Conservation (phyloP, 2,113 vertebrate species). For the Arizona elegans region DNA sequence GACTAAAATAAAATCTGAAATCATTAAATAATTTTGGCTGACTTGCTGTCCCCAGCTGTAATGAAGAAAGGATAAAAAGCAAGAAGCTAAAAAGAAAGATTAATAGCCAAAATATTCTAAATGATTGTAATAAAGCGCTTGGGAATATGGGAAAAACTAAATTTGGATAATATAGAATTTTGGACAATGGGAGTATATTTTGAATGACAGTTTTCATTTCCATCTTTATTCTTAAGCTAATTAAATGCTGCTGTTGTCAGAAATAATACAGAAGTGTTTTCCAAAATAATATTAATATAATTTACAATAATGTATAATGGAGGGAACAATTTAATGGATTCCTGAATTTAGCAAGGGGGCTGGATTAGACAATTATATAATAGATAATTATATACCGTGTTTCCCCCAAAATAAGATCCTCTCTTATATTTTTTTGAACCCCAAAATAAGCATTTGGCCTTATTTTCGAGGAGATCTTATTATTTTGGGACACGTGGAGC, state of each 20-base stretch:
- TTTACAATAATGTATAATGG: background rate
- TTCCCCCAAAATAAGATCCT: no score
- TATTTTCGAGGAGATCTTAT: no score
- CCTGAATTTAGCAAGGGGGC: background rate
- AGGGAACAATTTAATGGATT: background rate
- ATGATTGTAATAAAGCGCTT: background rate
- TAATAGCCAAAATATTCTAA: background rate
- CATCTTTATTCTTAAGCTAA: background rate
- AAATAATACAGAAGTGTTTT: background rate
- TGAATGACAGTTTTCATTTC: background rate
- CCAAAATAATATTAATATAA: accelerated
- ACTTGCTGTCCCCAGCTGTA: background rate
- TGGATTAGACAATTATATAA: background rate
- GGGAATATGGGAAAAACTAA: background rate
- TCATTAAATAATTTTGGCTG: background rate
- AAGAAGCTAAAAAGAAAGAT: background rate
- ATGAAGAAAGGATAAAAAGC: background rate
- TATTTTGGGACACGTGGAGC: no score
- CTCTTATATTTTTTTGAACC: no score
- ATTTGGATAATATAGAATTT: background rate
- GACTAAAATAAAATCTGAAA: background rate
- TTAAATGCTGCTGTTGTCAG: background rate
- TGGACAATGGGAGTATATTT: background rate
- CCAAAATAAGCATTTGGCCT: no score
- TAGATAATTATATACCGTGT: no score